Evolutionary conservation across 2,113 vertebrate species (phyloP).

Genomic region (Tinamus guttatus): DNA sequence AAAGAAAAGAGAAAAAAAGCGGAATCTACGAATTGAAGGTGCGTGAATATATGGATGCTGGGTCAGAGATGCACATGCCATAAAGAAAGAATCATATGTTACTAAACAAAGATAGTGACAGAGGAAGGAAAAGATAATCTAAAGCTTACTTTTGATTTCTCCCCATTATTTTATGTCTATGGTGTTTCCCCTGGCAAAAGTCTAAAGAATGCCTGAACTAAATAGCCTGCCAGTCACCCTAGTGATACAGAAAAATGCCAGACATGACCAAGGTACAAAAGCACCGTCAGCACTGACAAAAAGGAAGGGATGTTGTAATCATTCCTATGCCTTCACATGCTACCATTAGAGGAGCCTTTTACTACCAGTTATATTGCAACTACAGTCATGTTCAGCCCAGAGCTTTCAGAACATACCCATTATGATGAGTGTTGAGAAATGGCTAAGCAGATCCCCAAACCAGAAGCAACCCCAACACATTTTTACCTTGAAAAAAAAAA

Average conservation of each 20-base stretch:
- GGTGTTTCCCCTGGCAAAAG: background rate
- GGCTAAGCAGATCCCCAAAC: background rate
- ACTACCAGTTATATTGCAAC: background rate
- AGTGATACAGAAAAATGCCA: background rate
- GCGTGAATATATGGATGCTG: background rate
- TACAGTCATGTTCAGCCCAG: rapidly evolving
- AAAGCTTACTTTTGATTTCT: background rate
- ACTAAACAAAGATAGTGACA: background rate
- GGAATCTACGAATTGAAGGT: background rate
- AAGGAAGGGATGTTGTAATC: background rate
- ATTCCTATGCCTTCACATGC: background rate
- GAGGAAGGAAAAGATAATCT: rapidly evolving
- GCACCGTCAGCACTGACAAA: background rate
- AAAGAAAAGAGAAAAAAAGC: background rate
- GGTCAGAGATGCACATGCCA: background rate
- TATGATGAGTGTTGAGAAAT: background rate
- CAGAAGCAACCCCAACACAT: background rate
- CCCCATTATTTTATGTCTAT: background rate
- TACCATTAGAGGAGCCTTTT: background rate
- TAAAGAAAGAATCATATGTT: background rate
- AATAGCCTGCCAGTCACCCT: background rate
- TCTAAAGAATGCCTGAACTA: background rate
- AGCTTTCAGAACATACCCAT: background rate
- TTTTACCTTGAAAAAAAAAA: background rate
- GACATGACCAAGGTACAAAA: background rate